phyloP scores from a whole-genome alignment of 2,113 vertebrate species.

The Proterorhinus semilunaris region DNA sequence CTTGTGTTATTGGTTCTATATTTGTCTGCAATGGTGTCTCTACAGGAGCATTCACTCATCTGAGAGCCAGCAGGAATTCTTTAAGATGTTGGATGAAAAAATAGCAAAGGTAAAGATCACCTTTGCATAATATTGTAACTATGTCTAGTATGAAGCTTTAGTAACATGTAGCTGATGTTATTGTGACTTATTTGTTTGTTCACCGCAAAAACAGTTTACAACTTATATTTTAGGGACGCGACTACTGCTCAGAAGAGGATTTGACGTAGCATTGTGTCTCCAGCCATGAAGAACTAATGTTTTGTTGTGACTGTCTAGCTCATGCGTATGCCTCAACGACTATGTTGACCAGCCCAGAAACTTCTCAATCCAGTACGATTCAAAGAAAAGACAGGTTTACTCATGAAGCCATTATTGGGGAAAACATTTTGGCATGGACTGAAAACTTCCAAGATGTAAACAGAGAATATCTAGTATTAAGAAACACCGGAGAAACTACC shows the following conservation, averaged over 20 bases:
- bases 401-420: conserved; percentile 35
- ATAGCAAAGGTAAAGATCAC: conserved; percentile 87
- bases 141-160: too few species aligned
- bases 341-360: conserved; percentile 27
- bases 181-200: too few species aligned
- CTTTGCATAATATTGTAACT: conserved; percentile 1
- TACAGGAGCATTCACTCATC: conserved; percentile 94
- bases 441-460: background rate
- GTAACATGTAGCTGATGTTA: too few species aligned
- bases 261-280: conserved; percentile 82
- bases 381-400: conserved; percentile 2
- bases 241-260: conserved; percentile 97
- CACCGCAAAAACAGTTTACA: too few species aligned
- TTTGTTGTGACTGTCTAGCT: conserved; percentile 16
- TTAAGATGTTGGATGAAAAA: conserved; percentile 98
- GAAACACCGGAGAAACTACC: conserved; percentile 23
- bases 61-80: conserved; percentile 98
- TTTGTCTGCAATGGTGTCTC: conserved; percentile 12
- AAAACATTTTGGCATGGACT: background rate
- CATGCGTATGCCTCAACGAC: conserved; percentile 32
- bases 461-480: conserved; percentile 13
- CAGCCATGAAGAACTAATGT: background rate
- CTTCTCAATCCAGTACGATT: background rate
- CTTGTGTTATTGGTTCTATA: too few species aligned
- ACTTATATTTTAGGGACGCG: conserved; percentile 81